Evolutionary conservation across 2,113 vertebrate species (phyloP), one percentile per base, ranked within the genome.

Genomic region (Romanogobio albipinnatus): DNA sequence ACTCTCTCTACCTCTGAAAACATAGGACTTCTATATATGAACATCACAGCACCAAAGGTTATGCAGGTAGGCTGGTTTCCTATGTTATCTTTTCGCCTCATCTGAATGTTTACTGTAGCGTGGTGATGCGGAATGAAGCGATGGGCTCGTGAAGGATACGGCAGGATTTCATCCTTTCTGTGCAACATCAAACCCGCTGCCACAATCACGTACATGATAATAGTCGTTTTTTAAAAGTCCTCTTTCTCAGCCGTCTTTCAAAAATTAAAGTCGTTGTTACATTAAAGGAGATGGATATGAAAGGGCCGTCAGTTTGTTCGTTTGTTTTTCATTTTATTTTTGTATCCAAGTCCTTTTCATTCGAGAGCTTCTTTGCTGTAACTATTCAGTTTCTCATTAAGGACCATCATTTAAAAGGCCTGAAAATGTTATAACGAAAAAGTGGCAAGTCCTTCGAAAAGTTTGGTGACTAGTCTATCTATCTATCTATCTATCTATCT

Each of bases 61-160:
- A 82, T 71, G 80, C 26, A 82, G 80, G 80, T 82, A 71, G 51
- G 80, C 47, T n/a, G 45, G 43, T 36, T 70, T 66, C 13, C 14
- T 7, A 6, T 36, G 4, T 17, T 3, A 43, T n/a, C 3, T 19
- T 68, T 53, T 71, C 6, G 3, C 15, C 2, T 29, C 3, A 33
- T 58, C 26, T 53, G 29, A 26, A 39, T 58, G 43, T 58, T 82
- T 53, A 43, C 5, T 3, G 64, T n/a, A 5, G 80, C 66, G 45
- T 15, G 62, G 53, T 26, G 62, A 70, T 39, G 62, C 62, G 45
- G 61, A 26, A 82, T 58, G 66, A 58, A 82, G 66, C 24, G 80
- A 82, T 71, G 33, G 49, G 33, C 80, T 81, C 15, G 17, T n/a
- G 45, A 81, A 51, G 61, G 79, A 68, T 51, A 68, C 78, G 26